Evolutionary conservation across 1,140 invertebrate genomes (phyloP), one percentile per base, ranked within the genome.

Genomic region (Arion vulgaris): DNA sequence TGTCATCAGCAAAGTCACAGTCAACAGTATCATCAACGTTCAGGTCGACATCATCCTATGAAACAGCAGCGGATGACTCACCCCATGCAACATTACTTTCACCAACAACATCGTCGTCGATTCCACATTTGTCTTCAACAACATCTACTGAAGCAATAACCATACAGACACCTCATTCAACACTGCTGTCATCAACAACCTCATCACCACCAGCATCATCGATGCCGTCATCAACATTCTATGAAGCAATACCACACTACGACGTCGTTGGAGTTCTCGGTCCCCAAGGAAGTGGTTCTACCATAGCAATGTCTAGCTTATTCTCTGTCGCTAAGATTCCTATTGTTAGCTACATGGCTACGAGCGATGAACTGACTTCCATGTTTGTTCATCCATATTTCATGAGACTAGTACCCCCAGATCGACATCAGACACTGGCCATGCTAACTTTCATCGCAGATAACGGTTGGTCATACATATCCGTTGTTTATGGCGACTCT

Each of bases 381-480:
- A 66, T 13, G 57, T 26, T 15, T 0, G 28, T 41, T 1, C 76
- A 78, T 41, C 76, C 76, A 4, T 78, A 39, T 39, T 78, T 78
- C 38, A 1, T 78, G 51, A 66, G 76, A 36, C 11, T 78, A 5
- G 57, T 78, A 23, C 76, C 76, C 34, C 76, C 76, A 9, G 76
- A 78, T n/a, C 39, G 38, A n/a, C 39, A 62, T 66, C 76, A 78
- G n/a, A 34, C 38, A 5, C 0, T 39, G 0, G 76, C 76, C 32
- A 78, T 78, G 76, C 26, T 78, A n/a, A 78, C 32, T 11, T 78
- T 78, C 32, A 78, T 78, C 0, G 2, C 9, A 4, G 34, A 78
- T 0, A 62, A 68, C 7, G 38, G 57, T 9, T 72, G 71, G 71
- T 41, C 36, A 7, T 72, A 72, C 23, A 72, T 72, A 41, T 72